Conservation (phyloP, 2,113 vertebrate genomes). For the Istiophorus platypterus region DNA sequence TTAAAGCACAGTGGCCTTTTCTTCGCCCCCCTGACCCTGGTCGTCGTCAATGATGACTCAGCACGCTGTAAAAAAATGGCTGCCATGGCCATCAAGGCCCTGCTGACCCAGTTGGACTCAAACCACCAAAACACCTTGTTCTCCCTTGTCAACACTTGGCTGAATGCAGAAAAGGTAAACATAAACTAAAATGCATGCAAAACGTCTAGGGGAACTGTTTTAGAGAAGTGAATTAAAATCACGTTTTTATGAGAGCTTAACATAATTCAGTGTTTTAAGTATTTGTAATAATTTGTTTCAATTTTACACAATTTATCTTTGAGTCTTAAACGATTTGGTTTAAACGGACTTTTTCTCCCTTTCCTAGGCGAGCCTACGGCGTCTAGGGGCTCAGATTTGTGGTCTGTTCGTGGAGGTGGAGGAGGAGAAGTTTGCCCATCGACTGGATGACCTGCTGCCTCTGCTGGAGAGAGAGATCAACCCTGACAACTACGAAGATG, state of each 20-base stretch:
- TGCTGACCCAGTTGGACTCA: conserved; percentile 86
- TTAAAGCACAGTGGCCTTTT: conserved; percentile 89
- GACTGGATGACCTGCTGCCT: conserved; percentile 87
- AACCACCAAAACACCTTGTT: conserved; percentile 89
- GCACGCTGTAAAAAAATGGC: conserved; percentile 95
- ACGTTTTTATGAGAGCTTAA: too few relatives aligned
- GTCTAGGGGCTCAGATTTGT: conserved; percentile 90
- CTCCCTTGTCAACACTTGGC: conserved; percentile 87
- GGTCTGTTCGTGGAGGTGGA: conserved; percentile 95
- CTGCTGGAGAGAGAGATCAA: conserved; percentile 89
- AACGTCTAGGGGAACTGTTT: neutral
- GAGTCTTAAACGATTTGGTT: neutral
- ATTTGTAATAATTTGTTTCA: too few relatives aligned
- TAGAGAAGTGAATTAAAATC: too few relatives aligned
- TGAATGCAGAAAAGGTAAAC: conserved; percentile 90
- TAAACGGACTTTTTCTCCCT: neutral
- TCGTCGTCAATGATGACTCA: conserved; percentile 92
- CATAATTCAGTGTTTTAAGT: too few relatives aligned
- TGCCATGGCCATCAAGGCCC: conserved; percentile 87
- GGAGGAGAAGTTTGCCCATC: conserved; percentile 86
- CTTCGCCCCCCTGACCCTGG: conserved; percentile 92
- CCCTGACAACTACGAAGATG: conserved; percentile 88
- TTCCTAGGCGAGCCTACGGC: conserved; percentile 85
- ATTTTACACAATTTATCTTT: neutral
- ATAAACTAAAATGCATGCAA: neutral